These are phyloP conservation scores for Eunapius fragilis DNA, from an alignment of 37 sponge, comb jelly and placozoan species.

Conservation along the genomic window DNA sequence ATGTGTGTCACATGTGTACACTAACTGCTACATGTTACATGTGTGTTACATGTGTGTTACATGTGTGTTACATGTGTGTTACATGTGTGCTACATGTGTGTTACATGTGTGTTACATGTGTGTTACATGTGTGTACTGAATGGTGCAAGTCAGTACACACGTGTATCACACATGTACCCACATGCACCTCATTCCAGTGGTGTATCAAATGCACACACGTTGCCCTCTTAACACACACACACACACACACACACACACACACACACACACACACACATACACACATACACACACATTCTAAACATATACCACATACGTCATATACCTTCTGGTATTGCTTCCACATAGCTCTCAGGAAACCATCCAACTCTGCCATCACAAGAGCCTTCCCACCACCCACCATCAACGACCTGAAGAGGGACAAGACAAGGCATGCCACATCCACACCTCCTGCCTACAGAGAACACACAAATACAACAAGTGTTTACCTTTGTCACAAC, in stretches of 20 bases:
- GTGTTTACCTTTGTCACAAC: slow-evolving; percentile 68
- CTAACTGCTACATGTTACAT: too few relatives aligned
- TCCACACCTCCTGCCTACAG: background rate
- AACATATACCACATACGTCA: background rate
- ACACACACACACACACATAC: background rate
- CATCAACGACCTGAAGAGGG: slow-evolving; percentile 48
- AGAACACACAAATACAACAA: background rate
- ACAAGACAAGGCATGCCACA: too few relatives aligned
- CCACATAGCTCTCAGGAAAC: slow-evolving; percentile 93
- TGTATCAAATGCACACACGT: background rate
- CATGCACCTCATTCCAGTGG: too few relatives aligned
- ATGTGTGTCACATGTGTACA: too few relatives aligned
- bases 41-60: too few relatives aligned
- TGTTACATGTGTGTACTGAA: too few relatives aligned
- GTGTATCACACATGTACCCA: background rate
- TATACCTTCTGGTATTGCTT: slow-evolving; percentile 66
- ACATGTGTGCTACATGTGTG: too few relatives aligned
- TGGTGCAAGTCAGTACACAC: background rate
- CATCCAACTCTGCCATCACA: slow-evolving; percentile 80
- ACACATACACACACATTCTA: background rate
- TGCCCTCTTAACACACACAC: background rate
- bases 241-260: background rate
- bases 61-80: too few relatives aligned
- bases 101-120: too few relatives aligned
- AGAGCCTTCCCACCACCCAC: slow-evolving; percentile 96